Evolutionary conservation across 2,113 vertebrate species (phyloP).

Genomic region (Antigone vipio): DNA sequence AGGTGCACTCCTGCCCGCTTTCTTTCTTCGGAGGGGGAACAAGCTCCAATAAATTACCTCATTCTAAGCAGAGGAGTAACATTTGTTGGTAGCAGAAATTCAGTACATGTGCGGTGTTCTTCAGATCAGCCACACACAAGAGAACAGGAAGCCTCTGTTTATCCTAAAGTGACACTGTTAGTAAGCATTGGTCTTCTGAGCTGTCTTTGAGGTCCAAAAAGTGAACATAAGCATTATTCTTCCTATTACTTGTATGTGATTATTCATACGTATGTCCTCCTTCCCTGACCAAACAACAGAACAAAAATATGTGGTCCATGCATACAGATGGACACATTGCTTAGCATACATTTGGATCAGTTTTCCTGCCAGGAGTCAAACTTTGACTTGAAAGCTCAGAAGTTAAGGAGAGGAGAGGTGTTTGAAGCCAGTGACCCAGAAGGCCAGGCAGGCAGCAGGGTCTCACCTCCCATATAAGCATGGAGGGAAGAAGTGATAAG

Average conservation of each 20-base stretch:
- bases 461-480: neutral
- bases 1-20: neutral
- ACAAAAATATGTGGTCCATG: neutral
- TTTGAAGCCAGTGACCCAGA: neutral
- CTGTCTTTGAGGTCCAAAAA: neutral
- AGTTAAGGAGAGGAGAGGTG: neutral
- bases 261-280: neutral
- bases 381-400: neutral
- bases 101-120: neutral
- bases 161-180: neutral
- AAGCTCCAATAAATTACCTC: neutral
- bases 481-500: neutral
- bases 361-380: neutral
- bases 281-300: neutral
- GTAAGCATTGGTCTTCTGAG: neutral
- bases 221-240: neutral
- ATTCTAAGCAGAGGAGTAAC: neutral
- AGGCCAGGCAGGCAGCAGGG: accelerated
- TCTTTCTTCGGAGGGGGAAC: neutral
- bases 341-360: neutral
- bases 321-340: neutral
- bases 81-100: neutral
- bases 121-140: neutral
- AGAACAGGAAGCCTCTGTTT: neutral
- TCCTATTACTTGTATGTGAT: accelerated